Conservation (phyloP, 2,888 invertebrate species). For the Troglohyphantes excavatus region DNA sequence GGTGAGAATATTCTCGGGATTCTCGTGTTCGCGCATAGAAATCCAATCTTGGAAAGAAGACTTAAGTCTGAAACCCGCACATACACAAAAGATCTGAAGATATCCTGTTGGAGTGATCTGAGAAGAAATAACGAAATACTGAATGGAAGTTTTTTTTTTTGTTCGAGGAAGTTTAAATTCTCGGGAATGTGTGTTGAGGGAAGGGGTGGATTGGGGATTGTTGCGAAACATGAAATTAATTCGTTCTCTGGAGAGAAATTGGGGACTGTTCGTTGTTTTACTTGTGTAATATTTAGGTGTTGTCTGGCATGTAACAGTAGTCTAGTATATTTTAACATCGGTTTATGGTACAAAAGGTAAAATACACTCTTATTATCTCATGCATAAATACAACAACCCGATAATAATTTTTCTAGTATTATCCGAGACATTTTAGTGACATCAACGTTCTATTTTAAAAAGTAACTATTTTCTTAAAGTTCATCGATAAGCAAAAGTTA, state of each 20-base stretch:
- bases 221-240: conserved; percentile 56
- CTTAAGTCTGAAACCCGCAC: not conserved
- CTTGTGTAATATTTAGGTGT: too few relatives aligned
- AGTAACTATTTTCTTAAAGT: too few relatives aligned
- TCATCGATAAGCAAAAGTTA: too few relatives aligned
- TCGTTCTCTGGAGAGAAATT: conserved; percentile 16
- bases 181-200: not conserved
- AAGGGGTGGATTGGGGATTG: not conserved
- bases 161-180: conserved; percentile 52
- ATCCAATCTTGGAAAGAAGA: not conserved
- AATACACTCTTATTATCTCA: too few relatives aligned
- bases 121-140: not conserved
- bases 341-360: too few relatives aligned
- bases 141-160: conserved; percentile 23
- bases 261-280: not conserved
- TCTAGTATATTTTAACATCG: too few relatives aligned
- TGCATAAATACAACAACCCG: too few relatives aligned
- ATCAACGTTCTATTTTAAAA: too few relatives aligned
- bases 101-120: conserved; percentile 7
- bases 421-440: too few relatives aligned
- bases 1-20: not conserved
- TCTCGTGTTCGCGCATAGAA: not conserved
- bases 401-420: too few relatives aligned
- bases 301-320: too few relatives aligned
- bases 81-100: conserved; percentile 16